Percentiles rank a stretch among this genome's conserved stretches.
Conservation (phyloP, 2,888 invertebrate genomes). For the Nomada flava region DNA sequence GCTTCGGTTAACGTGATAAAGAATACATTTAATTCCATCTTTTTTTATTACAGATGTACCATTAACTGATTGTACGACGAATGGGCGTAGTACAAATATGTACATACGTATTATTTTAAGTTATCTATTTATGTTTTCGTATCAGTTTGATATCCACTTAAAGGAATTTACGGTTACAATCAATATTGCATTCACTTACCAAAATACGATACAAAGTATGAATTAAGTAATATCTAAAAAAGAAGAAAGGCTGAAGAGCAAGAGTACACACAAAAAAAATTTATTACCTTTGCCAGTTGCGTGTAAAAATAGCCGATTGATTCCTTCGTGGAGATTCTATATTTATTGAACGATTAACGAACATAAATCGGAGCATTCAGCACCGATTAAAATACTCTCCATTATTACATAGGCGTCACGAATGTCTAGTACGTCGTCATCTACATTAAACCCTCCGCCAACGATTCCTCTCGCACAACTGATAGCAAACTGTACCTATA, state of each 20-base stretch:
- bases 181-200: background rate
- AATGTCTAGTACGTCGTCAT: background rate
- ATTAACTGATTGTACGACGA: background rate
- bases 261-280: background rate
- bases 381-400: conserved; percentile 38
- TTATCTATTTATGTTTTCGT: background rate
- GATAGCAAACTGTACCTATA: conserved; percentile 21
- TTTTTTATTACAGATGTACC: background rate
- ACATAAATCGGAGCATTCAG: conserved; percentile 21
- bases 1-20: background rate
- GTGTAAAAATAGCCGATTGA: background rate
- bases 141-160: background rate
- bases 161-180: background rate
- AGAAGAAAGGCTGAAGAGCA: background rate
- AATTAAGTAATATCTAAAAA: background rate
- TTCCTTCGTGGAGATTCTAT: background rate
- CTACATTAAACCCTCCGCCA: background rate
- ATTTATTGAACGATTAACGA: background rate
- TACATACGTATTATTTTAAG: conserved; percentile 12
- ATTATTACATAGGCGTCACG: conserved; percentile 23
- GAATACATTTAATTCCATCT: background rate
- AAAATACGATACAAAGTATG: background rate
- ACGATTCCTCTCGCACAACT: conserved; percentile 27
- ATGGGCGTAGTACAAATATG: conserved; percentile 1
- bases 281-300: conserved; percentile 24